phyloP scores from a whole-genome alignment of 1,140 invertebrate genomes.

The Odontomachus brunneus region DNA sequence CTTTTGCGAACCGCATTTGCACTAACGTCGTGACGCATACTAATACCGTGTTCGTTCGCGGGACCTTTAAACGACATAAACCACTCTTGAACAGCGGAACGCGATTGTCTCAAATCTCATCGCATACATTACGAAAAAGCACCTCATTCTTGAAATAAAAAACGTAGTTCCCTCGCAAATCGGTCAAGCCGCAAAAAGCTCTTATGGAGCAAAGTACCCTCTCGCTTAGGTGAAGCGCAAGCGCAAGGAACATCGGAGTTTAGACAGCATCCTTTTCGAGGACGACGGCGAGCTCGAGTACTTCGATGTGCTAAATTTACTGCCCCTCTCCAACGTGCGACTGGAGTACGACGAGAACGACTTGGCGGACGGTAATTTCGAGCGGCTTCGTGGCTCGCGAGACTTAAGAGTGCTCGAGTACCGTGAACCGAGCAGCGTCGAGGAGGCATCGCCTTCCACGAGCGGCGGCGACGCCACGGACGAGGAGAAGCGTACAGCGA shows the following conservation, averaged over 20 bases:
- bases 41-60: too few relatives aligned
- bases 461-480: conserved; percentile 70
- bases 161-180: background rate
- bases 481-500: conserved; percentile 68
- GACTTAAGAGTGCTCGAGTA: conserved; percentile 49
- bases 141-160: too few relatives aligned
- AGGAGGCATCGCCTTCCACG: conserved; percentile 27
- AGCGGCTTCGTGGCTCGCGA: background rate
- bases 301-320: conserved; percentile 83
- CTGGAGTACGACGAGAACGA: conserved; percentile 78
- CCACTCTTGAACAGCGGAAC: too few relatives aligned
- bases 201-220: background rate
- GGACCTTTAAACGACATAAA: too few relatives aligned
- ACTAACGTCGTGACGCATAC: too few relatives aligned
- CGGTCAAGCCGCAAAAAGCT: background rate
- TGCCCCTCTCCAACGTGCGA: conserved; percentile 83
- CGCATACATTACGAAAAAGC: too few relatives aligned
- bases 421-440: conserved; percentile 2
- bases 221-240: conserved; percentile 82
- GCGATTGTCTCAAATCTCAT: too few relatives aligned
- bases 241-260: conserved; percentile 83
- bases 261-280: conserved; percentile 83
- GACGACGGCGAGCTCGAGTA: conserved; percentile 83
- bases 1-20: too few relatives aligned
- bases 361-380: conserved; percentile 52